A percentile compares a stretch with the other conserved stretches of the same genome.
Conservation (phyloP, 2,888 invertebrate genomes). For the Ferdinandea cuprea region DNA sequence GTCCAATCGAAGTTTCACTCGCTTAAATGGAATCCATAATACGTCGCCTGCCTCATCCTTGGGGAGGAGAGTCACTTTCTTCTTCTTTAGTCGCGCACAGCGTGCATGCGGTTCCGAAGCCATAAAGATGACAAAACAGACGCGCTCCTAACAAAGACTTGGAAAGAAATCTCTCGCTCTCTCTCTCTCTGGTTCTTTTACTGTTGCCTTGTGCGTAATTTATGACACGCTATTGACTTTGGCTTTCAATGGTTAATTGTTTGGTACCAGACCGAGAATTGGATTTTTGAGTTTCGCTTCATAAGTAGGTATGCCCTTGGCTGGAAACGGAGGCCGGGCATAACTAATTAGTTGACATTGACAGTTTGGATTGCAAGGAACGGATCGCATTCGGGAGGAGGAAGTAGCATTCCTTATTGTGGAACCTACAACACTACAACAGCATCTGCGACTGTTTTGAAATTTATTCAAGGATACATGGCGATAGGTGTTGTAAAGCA, state of each 20-base stretch:
- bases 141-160: constrained; percentile 24
- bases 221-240: constrained; percentile 62
- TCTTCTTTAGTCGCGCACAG: constrained; percentile 57
- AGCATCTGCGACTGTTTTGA: constrained; percentile 15
- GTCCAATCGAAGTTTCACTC: constrained; percentile 68
- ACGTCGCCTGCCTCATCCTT: constrained; percentile 1
- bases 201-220: no score
- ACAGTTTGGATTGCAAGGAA: constrained; percentile 28
- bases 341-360: constrained; percentile 61
- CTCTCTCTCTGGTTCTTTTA: neutral
- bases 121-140: constrained; percentile 74
- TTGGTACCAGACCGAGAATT: constrained; percentile 29
- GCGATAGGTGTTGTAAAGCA: constrained; percentile 13
- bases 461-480: constrained; percentile 8
- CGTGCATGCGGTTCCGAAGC: constrained; percentile 62
- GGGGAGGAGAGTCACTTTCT: constrained; percentile 46
- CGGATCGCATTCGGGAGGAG: constrained; percentile 16
- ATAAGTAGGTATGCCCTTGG: constrained; percentile 16
- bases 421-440: constrained; percentile 11
- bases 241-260: constrained; percentile 57
- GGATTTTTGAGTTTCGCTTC: constrained; percentile 30
- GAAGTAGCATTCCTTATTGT: constrained; percentile 31
- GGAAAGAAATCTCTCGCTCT: constrained; percentile 34
- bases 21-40: constrained; percentile 60
- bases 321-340: constrained; percentile 35